Base-by-base conservation (phyloP, 2,797 vertebrate genomes). In the Remorina albescens region DNA sequence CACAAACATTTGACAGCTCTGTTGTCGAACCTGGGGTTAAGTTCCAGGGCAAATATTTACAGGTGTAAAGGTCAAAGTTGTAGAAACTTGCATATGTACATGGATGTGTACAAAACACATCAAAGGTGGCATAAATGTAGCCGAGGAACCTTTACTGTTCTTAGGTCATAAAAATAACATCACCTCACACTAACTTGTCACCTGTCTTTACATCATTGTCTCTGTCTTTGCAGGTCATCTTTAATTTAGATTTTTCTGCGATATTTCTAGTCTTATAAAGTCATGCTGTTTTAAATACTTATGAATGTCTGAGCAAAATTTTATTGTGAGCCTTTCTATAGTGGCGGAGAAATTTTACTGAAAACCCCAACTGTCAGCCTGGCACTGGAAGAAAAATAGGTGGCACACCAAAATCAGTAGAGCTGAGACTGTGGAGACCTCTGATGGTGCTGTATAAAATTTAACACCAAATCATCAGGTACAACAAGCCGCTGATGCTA, bases 41-140 rank as follows among this genome's bases (percentile, higher is more conserved):
- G 63, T 74, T 69, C 19, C 13, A 1, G 57, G 76, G 72, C 67
- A 68, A 58, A 9, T 42, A 11, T 63, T 58, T 61, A 77, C 68
- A 72, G 37, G 37, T 30, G 12, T 18, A 44, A 28, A 55, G 19
- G 18, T 36, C 18, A 49, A 47, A 46, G 5, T 2, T 46, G 9
- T 23, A 51, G 11, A 12, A 26, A 13, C 19, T 11, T 15, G 21
- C 34, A 58, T 16, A 26, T 13, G 44, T 49, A 13, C 46, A 50
- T 18, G 5, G 21, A 37, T 30, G 11, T 54, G n/a, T 19, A 21
- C 32, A 41, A 32, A 47, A 41, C 13, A 30, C 34, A 42, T 49
- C 8, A 3, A 9, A 12, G 23, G 12, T 15, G 5, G 11, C 1
- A 13, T 23, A 23, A 6, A 10, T 49, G 57, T 34, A 18, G 10